Conservation (phyloP, 2,797 vertebrate genomes). For the Spheniscus humboldti region DNA sequence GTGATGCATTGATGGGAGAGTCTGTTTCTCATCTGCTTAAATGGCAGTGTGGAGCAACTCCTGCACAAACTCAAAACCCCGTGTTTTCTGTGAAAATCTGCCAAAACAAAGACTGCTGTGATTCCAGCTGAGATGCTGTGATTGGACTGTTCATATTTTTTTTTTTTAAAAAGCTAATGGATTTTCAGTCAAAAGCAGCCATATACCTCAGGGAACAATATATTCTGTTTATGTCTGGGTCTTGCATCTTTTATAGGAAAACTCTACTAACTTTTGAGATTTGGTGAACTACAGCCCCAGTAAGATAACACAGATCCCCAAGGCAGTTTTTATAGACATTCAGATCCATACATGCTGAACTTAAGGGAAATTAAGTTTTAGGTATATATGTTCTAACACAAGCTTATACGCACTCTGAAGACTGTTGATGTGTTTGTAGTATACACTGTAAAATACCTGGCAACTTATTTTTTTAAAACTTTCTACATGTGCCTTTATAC, state of each 20-base stretch:
- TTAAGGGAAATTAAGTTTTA: background rate
- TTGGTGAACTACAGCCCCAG: background rate
- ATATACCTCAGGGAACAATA: background rate
- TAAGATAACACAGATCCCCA: background rate
- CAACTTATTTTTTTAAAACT: background rate
- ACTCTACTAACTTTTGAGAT: background rate
- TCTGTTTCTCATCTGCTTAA: fast-evolving
- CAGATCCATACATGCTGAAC: background rate
- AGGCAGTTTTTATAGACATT: background rate
- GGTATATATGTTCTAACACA: background rate
- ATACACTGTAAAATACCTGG: background rate
- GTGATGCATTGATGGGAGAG: background rate
- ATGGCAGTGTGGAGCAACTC: background rate
- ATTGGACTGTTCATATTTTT: background rate
- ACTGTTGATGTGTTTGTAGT: background rate
- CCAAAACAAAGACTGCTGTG: background rate
- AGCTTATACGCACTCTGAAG: background rate
- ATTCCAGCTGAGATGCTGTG: background rate
- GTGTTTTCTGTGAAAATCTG: background rate
- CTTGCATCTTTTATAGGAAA: background rate
- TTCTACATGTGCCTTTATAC: background rate
- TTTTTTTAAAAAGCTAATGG: constrained; percentile 5
- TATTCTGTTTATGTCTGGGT: background rate
- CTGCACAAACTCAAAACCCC: background rate
- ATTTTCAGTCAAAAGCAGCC: background rate